A percentile compares a stretch with the other conserved stretches of the same genome.
phyloP scores from a whole-genome alignment of 2,113 vertebrate genomes.

The Myiopsitta monachus region DNA sequence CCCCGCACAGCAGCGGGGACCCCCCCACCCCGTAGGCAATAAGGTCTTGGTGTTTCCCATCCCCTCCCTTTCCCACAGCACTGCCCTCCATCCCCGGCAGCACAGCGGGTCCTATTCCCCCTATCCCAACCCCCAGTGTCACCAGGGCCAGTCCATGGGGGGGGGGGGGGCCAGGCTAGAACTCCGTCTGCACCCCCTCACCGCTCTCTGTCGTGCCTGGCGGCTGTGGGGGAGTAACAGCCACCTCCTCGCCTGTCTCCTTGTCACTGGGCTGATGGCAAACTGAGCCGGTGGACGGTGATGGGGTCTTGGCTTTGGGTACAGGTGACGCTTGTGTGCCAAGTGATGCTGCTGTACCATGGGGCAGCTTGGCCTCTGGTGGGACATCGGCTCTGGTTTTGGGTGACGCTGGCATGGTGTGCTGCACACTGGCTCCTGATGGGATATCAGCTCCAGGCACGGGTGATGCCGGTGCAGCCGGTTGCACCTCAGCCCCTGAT shows the following conservation, averaged over 20 bases:
- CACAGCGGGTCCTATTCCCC: background rate
- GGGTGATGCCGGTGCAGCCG: background rate
- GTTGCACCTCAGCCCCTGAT: background rate
- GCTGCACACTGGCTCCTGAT: background rate
- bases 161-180: conserved; percentile 36
- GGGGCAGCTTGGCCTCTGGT: background rate
- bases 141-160: background rate
- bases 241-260: conserved; percentile 54
- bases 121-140: background rate
- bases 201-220: conserved; percentile 44
- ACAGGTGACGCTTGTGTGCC: background rate
- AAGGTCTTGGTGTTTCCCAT: background rate
- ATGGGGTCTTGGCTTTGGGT: background rate
- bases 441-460: background rate
- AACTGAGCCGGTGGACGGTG: background rate
- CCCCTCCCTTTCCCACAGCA: background rate
- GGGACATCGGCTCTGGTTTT: background rate
- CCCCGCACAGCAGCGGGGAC: background rate
- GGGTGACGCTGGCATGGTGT: background rate
- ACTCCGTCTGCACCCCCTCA: conserved; percentile 74
- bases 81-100: background rate
- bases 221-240: conserved; percentile 5
- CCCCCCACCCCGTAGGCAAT: background rate
- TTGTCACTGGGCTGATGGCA: conserved; percentile 62
- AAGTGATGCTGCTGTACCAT: background rate